Percentiles rank a stretch among this genome's conserved stretches.
phyloP scores from a whole-genome alignment of 2,797 vertebrate genomes.

The Leucoraja ocellata region DNA sequence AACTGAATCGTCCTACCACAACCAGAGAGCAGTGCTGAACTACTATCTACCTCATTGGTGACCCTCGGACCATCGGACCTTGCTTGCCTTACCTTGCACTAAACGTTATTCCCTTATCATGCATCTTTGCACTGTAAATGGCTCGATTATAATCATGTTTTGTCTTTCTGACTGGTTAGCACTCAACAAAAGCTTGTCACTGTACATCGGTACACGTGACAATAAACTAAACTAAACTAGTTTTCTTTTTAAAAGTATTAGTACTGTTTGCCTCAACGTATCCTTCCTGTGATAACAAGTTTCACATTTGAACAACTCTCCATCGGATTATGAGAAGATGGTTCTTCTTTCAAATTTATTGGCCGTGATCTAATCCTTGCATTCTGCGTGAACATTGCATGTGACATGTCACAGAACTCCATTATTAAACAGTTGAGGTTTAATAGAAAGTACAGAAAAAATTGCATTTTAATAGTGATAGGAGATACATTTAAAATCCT shows the following conservation, averaged over 20 bases:
- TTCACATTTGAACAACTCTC: background rate
- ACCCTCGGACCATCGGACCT: no score
- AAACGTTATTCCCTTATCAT: no score
- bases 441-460: background rate
- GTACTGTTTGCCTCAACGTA: background rate
- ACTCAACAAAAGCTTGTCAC: no score
- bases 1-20: no score
- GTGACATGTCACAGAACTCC: background rate
- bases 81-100: no score
- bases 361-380: background rate
- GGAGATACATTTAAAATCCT: background rate
- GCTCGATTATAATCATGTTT: no score
- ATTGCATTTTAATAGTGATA: background rate
- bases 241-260: background rate
- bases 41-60: no score
- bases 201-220: no score
- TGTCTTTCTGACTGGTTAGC: no score
- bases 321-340: background rate
- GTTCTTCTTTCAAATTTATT: background rate
- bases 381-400: background rate
- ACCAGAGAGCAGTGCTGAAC: no score
- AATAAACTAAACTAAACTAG: no score
- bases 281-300: background rate
- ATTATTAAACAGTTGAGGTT: background rate
- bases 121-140: no score